phyloP scores from a whole-genome alignment of 2,797 vertebrate species.

The Scolopax bukidnonensis region DNA sequence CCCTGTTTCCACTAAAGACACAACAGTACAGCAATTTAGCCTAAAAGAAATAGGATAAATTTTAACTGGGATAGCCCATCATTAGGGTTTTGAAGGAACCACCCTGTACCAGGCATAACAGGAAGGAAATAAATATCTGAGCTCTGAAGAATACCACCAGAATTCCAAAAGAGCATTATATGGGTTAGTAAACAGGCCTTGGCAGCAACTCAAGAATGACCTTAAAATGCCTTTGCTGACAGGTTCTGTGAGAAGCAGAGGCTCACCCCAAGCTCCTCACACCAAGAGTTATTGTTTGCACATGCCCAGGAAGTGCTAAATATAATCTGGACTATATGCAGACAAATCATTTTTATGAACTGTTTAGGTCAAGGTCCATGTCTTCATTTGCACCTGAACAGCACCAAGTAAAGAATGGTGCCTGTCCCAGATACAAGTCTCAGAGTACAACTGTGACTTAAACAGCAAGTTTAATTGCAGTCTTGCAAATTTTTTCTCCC shows the following conservation, averaged over 20 bases:
- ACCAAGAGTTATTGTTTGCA: not conserved
- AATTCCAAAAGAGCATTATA: not conserved
- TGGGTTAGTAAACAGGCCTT: not conserved
- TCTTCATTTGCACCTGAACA: not conserved
- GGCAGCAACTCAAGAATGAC: not conserved
- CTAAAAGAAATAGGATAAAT: not conserved
- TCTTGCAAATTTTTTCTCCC: not conserved
- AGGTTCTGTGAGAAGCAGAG: not conserved
- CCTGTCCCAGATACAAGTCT: not conserved
- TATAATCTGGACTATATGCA: not conserved
- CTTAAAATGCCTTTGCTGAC: not conserved
- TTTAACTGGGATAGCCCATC: too few relatives aligned
- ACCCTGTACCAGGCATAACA: fast-evolving
- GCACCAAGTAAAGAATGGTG: not conserved
- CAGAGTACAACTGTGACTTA: not conserved
- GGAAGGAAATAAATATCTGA: not conserved
- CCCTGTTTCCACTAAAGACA: not conserved
- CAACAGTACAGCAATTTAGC: not conserved
- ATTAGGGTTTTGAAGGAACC: not conserved
- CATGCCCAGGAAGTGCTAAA: conserved; percentile 21
- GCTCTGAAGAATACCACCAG: not conserved
- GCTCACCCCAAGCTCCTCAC: not conserved
- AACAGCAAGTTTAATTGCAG: not conserved
- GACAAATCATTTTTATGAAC: not conserved
- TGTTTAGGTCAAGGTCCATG: not conserved